Evolutionary conservation across 2,888 invertebrate species (phyloP).

Genomic region (Margaritifera margaritifera): DNA sequence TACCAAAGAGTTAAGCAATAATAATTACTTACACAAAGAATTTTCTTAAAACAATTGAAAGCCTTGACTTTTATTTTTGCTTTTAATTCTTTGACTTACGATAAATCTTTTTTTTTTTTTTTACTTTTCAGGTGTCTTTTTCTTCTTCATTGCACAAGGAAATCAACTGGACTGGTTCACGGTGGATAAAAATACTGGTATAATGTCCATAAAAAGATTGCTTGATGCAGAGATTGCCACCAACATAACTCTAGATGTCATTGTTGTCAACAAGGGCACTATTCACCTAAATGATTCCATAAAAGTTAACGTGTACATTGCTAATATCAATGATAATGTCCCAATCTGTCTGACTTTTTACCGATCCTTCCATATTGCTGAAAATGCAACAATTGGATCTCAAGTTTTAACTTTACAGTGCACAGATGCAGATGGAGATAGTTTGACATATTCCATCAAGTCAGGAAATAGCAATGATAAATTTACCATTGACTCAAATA

Average conservation of each 20-base stretch:
- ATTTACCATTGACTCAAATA: slow-evolving; percentile 24
- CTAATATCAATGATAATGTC: slow-evolving; percentile 54
- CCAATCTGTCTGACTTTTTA: slow-evolving; percentile 40
- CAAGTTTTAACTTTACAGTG: slow-evolving; percentile 39
- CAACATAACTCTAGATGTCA: slow-evolving; percentile 42
- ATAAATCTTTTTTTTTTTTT: too few species aligned
- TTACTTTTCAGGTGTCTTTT: slow-evolving; percentile 18
- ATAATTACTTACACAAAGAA: too few species aligned
- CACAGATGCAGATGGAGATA: slow-evolving; percentile 47
- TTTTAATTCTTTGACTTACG: too few species aligned
- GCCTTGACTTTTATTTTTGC: too few species aligned
- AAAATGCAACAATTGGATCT: slow-evolving; percentile 38
- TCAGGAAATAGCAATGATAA: slow-evolving; percentile 34
- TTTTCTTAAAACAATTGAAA: too few species aligned
- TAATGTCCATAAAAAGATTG: slow-evolving; percentile 13
- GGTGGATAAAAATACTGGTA: slow-evolving; percentile 27
- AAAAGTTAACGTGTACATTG: slow-evolving; percentile 42
- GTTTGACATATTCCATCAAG: slow-evolving; percentile 32
- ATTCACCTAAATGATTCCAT: slow-evolving; percentile 35
- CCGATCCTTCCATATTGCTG: slow-evolving; percentile 33
- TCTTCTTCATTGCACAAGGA: slow-evolving; percentile 38
- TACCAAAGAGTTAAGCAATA: too few species aligned
- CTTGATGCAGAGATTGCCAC: slow-evolving; percentile 57
- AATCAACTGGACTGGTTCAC: slow-evolving; percentile 41
- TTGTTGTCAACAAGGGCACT: slow-evolving; percentile 46